phyloP scores from a whole-genome alignment of 2,113 vertebrate genomes.

The Oriolus oriolus region DNA sequence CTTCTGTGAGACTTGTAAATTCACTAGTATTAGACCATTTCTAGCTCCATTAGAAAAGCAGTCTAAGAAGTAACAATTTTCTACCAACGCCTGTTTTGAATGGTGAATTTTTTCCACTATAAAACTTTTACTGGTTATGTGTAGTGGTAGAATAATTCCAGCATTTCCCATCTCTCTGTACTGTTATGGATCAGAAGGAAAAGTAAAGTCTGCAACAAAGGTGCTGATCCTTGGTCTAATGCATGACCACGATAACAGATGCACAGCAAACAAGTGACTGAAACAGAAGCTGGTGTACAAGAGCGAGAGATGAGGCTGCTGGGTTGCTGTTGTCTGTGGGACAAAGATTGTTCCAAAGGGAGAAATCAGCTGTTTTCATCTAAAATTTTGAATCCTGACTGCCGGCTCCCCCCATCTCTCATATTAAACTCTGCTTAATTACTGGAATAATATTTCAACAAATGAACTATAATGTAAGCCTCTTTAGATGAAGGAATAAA shows the following conservation, averaged over 20 bases:
- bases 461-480: not conserved
- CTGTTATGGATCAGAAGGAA: not conserved
- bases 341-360: not conserved
- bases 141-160: not conserved
- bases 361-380: not conserved
- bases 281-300: not conserved
- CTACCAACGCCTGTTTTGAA: not conserved
- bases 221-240: not conserved
- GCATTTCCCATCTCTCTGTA: not conserved
- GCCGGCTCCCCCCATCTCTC: rapidly evolving
- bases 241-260: not conserved
- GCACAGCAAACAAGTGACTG: not conserved
- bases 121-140: not conserved
- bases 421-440: not conserved
- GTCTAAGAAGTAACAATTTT: not conserved
- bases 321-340: not conserved
- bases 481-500: not conserved
- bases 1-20: not conserved
- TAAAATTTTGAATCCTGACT: not conserved
- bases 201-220: not conserved
- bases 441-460: not conserved
- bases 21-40: not conserved
- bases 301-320: not conserved
- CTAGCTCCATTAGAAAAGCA: not conserved
- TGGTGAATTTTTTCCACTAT: not conserved